Conservation (phyloP, 2,113 vertebrate genomes). For the Vicugna pacos region DNA sequence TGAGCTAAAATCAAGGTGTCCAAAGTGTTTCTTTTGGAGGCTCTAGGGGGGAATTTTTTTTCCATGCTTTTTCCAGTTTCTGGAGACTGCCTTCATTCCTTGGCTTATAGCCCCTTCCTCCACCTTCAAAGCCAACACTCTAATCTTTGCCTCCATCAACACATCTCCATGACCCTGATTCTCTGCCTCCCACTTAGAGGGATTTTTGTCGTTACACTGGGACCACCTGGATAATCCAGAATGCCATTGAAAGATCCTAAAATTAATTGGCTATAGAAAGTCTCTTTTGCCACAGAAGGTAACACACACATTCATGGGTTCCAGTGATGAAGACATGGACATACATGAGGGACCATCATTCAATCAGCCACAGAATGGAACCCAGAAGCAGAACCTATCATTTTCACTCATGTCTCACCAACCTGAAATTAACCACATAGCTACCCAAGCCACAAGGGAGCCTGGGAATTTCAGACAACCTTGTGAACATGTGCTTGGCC, state of each 20-base stretch:
- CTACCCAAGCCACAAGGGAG: neutral
- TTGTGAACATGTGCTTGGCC: neutral
- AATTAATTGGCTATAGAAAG: neutral
- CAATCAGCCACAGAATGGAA: neutral
- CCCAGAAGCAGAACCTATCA: neutral
- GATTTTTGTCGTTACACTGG: neutral
- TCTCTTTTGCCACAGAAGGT: neutral
- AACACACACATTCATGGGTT: neutral
- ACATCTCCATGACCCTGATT: neutral
- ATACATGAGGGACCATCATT: neutral
- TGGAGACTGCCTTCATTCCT: neutral
- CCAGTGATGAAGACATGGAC: neutral
- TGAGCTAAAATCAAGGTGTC: neutral
- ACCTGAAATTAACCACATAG: neutral
- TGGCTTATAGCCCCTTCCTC: neutral
- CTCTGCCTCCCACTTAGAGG: neutral
- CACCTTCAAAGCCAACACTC: neutral
- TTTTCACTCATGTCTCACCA: neutral
- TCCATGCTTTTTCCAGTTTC: neutral
- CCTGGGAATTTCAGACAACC: neutral
- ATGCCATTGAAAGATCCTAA: neutral
- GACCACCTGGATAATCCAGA: neutral
- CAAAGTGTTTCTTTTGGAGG: neutral
- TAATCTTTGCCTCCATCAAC: neutral
- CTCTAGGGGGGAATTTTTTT: no score